These are phyloP conservation scores for Poeciliopsis presidionis DNA, from an alignment of 2,797 vertebrate species.

Conservation along the genomic window DNA sequence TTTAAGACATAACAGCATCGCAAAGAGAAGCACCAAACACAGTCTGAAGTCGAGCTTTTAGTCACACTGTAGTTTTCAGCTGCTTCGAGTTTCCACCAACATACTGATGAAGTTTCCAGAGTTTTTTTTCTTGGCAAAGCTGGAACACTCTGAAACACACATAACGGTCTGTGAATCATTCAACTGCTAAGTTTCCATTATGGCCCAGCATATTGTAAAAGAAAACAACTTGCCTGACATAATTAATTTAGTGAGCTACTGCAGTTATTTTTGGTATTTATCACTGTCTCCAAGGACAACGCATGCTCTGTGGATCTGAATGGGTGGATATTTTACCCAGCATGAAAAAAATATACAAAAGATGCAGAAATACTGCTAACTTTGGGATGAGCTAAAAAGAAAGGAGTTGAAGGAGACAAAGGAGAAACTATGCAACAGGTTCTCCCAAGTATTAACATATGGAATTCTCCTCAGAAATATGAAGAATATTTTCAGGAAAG, in stretches of 20 bases:
- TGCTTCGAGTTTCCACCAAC: slow-evolving; percentile 42
- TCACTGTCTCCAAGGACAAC: slow-evolving; percentile 3
- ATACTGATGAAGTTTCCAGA: slow-evolving; percentile 31
- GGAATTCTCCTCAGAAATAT: slow-evolving; percentile 29
- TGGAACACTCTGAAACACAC: slow-evolving; percentile 12
- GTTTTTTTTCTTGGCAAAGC: slow-evolving; percentile 29
- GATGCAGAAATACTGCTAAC: slow-evolving; percentile 33
- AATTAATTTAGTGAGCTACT: slow-evolving; percentile 5
- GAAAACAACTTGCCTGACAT: slow-evolving; percentile 4
- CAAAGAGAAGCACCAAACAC: slow-evolving; percentile 23
- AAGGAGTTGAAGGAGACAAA: slow-evolving; percentile 7
- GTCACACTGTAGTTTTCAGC: slow-evolving; percentile 42
- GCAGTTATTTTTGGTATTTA: not conserved
- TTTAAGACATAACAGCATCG: slow-evolving; percentile 38
- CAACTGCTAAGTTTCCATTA: slow-evolving; percentile 7
- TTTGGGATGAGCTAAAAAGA: slow-evolving; percentile 34
- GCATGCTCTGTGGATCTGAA: not conserved
- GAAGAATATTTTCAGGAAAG: slow-evolving; percentile 43
- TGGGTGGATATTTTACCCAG: not conserved
- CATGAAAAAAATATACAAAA: not conserved
- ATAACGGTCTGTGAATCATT: slow-evolving; percentile 15
- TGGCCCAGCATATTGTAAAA: not conserved
- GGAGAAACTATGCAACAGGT: slow-evolving; percentile 25
- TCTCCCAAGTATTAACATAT: slow-evolving; percentile 27
- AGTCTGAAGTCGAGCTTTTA: slow-evolving; percentile 46